phyloP scores from a whole-genome alignment of 2,888 invertebrate species.

The Phragmatobia fuliginosa region DNA sequence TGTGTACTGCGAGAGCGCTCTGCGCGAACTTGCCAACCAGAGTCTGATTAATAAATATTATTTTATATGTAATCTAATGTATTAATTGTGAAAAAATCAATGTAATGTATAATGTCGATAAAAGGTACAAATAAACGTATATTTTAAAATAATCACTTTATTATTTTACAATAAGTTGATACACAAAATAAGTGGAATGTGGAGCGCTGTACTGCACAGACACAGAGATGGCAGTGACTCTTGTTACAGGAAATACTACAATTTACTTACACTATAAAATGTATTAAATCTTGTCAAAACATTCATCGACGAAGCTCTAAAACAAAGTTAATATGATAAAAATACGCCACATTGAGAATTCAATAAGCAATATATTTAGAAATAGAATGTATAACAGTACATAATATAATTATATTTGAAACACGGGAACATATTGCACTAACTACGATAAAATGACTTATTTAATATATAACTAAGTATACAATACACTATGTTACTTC shows the following conservation, averaged over 20 bases:
- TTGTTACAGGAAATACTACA: slow-evolving; percentile 7
- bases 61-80: slow-evolving; percentile 51
- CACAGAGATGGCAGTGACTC: slow-evolving; percentile 16
- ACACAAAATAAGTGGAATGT: slow-evolving; percentile 59
- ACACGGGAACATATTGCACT: slow-evolving; percentile 26
- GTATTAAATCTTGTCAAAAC: slow-evolving; percentile 9
- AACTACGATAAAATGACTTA: slow-evolving; percentile 19
- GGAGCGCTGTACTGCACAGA: slow-evolving; percentile 3
- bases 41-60: slow-evolving; percentile 71
- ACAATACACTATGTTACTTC: slow-evolving; percentile 35
- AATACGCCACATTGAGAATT: neutral
- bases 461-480: slow-evolving; percentile 18
- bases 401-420: slow-evolving; percentile 12
- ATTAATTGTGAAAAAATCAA: slow-evolving; percentile 45
- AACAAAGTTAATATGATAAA: slow-evolving; percentile 5
- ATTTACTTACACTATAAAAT: slow-evolving; percentile 5
- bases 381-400: slow-evolving; percentile 10
- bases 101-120: slow-evolving; percentile 63
- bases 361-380: neutral
- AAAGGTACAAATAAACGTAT: slow-evolving; percentile 66
- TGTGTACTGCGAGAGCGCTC: slow-evolving; percentile 10
- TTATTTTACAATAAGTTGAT: slow-evolving; percentile 57
- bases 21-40: slow-evolving; percentile 72
- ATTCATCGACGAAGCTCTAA: slow-evolving; percentile 6
- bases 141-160: slow-evolving; percentile 65